These are phyloP conservation scores for Columba janthina DNA, from an alignment of 2,113 vertebrate genomes.

Conservation along the genomic window DNA sequence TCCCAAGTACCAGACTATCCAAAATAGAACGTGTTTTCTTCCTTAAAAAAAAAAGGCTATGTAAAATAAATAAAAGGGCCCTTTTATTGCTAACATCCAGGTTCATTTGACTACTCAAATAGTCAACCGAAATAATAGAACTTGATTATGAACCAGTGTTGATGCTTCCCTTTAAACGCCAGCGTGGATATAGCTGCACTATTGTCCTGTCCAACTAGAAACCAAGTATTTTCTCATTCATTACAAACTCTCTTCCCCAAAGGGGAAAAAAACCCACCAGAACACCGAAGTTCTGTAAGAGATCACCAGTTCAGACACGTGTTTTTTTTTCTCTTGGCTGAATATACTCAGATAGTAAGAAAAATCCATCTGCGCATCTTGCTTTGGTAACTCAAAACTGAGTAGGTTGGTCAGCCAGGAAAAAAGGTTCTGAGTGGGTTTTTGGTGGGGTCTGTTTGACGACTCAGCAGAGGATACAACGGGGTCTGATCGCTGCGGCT, in stretches of 20 bases:
- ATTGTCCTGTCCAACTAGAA: not conserved
- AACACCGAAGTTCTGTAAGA: not conserved
- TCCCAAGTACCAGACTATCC: not conserved
- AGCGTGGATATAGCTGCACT: not conserved
- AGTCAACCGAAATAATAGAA: not conserved
- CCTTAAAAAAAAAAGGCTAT: not conserved
- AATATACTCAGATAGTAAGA: not conserved
- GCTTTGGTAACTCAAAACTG: not conserved
- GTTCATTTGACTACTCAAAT: not conserved
- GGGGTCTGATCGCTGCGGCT: not conserved
- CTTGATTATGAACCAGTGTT: not conserved
- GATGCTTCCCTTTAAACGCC: not conserved
- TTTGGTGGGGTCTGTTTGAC: not conserved
- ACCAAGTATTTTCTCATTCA: not conserved
- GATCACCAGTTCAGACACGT: not conserved
- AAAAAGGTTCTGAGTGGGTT: not conserved
- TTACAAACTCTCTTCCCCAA: not conserved
- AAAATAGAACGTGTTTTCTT: not conserved
- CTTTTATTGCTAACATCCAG: not conserved
- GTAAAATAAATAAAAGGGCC: not conserved
- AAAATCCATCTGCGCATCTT: not conserved
- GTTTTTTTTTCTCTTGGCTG: not conserved
- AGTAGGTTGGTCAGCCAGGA: not conserved
- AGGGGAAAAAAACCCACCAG: not conserved
- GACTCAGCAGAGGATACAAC: not conserved